A percentile compares a stretch with the other conserved stretches of the same genome.
These are phyloP conservation scores for Probosciger aterrimus DNA, from an alignment of 2,113 vertebrate species.

Conservation along the genomic window DNA sequence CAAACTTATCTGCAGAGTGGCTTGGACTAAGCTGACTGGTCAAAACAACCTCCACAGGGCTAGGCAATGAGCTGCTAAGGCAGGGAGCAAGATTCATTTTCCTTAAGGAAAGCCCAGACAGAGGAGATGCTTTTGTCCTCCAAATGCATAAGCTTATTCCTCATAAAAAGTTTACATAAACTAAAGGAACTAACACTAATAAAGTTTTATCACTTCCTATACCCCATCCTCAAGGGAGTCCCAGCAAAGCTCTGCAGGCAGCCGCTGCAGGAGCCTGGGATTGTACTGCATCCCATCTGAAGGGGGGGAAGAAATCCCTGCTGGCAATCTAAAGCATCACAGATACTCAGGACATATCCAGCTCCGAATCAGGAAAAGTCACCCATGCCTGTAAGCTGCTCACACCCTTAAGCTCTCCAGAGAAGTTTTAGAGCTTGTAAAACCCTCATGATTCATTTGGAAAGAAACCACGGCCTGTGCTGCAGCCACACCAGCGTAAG, in stretches of 20 bases:
- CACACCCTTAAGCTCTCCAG: conserved; percentile 32
- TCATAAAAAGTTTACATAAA: neutral
- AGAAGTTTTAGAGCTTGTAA: conserved; percentile 37
- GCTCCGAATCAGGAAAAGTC: neutral
- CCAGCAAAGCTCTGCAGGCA: neutral
- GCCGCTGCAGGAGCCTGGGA: neutral
- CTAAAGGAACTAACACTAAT: neutral
- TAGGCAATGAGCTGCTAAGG: neutral
- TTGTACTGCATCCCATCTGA: neutral
- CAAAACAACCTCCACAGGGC: neutral
- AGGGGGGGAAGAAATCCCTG: neutral
- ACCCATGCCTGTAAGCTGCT: neutral
- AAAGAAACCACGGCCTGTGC: conserved; percentile 2
- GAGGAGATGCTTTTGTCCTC: neutral
- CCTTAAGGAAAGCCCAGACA: neutral
- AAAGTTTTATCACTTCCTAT: neutral
- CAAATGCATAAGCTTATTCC: neutral
- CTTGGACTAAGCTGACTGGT: neutral
- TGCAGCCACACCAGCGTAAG: neutral
- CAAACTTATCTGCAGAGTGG: neutral
- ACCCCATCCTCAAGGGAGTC: neutral
- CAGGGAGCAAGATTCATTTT: neutral
- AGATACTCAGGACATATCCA: neutral
- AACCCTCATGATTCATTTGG: neutral
- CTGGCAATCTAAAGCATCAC: neutral